Base-by-base conservation (phyloP, 2,113 vertebrate genomes). In the Misgurnus mizolepis region DNA sequence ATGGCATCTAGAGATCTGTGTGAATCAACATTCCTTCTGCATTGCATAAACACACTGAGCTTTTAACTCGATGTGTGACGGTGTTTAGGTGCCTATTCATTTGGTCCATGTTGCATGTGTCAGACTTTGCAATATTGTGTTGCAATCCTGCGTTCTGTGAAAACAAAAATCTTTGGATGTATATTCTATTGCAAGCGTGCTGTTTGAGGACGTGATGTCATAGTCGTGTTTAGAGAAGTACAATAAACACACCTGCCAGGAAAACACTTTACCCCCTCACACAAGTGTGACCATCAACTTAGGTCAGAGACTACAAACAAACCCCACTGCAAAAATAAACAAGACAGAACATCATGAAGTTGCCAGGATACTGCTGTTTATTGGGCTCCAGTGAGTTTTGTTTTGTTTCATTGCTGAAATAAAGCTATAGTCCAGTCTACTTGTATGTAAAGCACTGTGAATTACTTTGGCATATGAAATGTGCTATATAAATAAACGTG, bases 201-300 rank as follows among this genome's bases (percentile, higher is more conserved):
- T 86, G 60, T 84, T 79, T 80, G 89, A 91, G 87, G 90, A 91
- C 89, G 88, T 75, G 80, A 89, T 88, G 78, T 78, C 84, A 85
- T 90, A 82, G 88, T 91, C 89, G 64, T 90, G 90, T 92, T 90
- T 92, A 82, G 55, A 89, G 87, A 87, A 90, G 87, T 39, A 39
- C 83, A 67, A 84, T 89, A 91, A 92, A 92, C 93, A 92, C 93
- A 94, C 92, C 94, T 95, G 94, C 88, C 50, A 80, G 83, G 73
- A 82, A 11, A 71, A 83, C 76, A n/a, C 68, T 18, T 76, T 11
- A 60, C 47, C 27, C 17, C 40, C n/a, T 39, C 79, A 85, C 80
- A 7, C 72, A 47, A 76, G 58, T 41, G 70, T 88, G 88, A 91
- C 89, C 88, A 86, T 89, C 81, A 79, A 82, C 67, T 75, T 64